Evolutionary conservation across 2,888 invertebrate genomes (phyloP).

Genomic region (Piscicola geometra): DNA sequence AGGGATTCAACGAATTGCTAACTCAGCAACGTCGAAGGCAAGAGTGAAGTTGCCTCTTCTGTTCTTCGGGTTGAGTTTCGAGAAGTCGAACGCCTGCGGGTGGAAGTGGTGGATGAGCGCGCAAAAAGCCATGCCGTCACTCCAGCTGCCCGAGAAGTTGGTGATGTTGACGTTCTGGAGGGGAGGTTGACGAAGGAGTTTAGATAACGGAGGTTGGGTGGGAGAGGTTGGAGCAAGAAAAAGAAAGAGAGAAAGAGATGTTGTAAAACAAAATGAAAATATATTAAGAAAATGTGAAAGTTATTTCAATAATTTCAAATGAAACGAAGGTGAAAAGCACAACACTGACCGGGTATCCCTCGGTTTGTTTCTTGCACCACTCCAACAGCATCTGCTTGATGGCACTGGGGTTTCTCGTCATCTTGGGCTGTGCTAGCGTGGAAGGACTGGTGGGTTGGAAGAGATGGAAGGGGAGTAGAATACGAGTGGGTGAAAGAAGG

Average conservation of each 20-base stretch:
- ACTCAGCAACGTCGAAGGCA: slow-evolving; percentile 97
- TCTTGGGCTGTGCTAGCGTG: slow-evolving; percentile 57
- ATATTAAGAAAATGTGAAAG: neutral
- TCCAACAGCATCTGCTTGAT: slow-evolving; percentile 91
- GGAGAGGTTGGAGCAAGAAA: neutral
- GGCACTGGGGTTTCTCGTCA: slow-evolving; percentile 84
- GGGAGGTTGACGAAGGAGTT: neutral
- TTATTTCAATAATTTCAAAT: neutral
- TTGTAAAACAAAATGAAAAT: neutral
- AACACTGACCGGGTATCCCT: slow-evolving; percentile 82
- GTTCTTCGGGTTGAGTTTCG: slow-evolving; percentile 77
- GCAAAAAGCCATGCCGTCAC: slow-evolving; percentile 97
- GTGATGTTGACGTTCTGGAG: slow-evolving; percentile 85
- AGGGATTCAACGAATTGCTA: too few species aligned
- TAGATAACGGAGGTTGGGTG: neutral
- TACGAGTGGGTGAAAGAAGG: too few species aligned
- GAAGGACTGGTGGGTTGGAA: slow-evolving; percentile 4
- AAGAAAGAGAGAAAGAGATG: neutral
- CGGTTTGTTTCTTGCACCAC: slow-evolving; percentile 95
- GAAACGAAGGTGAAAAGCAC: neutral
- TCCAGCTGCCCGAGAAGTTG: slow-evolving; percentile 98
- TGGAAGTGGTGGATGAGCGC: slow-evolving; percentile 96
- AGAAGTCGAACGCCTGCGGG: slow-evolving; percentile 93
- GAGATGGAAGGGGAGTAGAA: neutral
- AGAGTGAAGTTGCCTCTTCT: slow-evolving; percentile 91